A percentile compares a stretch with the other conserved stretches of the same genome.
Evolutionary conservation across 1,140 invertebrate genomes (phyloP).

Genomic region (Listronotus oregonensis): DNA sequence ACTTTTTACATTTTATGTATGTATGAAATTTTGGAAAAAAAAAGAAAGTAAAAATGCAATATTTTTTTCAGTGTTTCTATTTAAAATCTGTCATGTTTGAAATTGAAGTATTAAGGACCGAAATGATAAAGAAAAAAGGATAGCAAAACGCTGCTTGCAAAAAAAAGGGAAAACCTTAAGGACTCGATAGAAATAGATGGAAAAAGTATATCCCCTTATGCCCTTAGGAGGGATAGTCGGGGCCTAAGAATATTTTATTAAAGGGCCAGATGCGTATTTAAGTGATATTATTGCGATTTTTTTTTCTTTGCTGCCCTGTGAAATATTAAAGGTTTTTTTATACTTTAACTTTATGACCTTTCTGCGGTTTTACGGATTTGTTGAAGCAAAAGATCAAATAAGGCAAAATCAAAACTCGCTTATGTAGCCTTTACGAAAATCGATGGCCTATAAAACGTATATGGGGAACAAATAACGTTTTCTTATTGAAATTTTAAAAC

Average conservation of each 20-base stretch:
- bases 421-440: too few relatives aligned
- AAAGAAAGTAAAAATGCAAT: neutral
- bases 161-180: conserved; percentile 25
- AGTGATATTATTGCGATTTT: conserved; percentile 78
- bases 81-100: conserved; percentile 69
- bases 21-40: too few relatives aligned
- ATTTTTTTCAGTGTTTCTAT: conserved; percentile 60
- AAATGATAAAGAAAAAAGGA: conserved; percentile 32
- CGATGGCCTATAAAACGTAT: too few relatives aligned
- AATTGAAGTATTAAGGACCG: conserved; percentile 60
- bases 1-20: too few relatives aligned
- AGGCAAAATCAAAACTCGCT: too few relatives aligned
- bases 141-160: neutral
- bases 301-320: conserved; percentile 85
- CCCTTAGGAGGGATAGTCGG: conserved; percentile 67
- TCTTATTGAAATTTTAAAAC: too few relatives aligned
- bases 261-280: conserved; percentile 87
- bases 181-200: conserved; percentile 46
- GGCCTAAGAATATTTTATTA: conserved; percentile 70
- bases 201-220: conserved; percentile 59
- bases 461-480: too few relatives aligned
- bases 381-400: too few relatives aligned
- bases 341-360: neutral
- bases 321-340: conserved; percentile 55
- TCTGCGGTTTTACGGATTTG: neutral